phyloP scores from a whole-genome alignment of 2,797 vertebrate genomes.

The Pagetopsis macropterus region DNA sequence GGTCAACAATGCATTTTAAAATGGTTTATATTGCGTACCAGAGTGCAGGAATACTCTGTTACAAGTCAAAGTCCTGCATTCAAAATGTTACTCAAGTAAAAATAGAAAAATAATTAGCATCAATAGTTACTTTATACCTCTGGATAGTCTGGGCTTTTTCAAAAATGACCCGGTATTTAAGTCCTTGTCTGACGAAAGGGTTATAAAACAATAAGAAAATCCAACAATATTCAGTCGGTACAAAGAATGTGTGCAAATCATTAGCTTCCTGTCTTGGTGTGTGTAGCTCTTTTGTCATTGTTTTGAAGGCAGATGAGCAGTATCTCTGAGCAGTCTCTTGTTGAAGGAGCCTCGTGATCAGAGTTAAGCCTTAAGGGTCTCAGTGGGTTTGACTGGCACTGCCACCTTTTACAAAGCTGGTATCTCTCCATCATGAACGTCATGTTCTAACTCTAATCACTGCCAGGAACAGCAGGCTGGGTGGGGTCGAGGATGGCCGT shows the following conservation, averaged over 20 bases:
- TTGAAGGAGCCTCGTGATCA: too few species aligned
- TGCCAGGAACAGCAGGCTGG: conserved; percentile 45
- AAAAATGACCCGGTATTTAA: not conserved
- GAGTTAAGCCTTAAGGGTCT: not conserved
- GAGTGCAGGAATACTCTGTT: too few species aligned
- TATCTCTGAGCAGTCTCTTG: too few species aligned
- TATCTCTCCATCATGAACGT: conserved; percentile 15
- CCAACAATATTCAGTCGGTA: not conserved
- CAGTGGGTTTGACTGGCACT: not conserved
- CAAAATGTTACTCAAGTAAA: too few species aligned
- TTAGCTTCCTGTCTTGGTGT: not conserved
- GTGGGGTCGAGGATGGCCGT: conserved; percentile 27
- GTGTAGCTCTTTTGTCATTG: too few species aligned
- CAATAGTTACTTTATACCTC: too few species aligned
- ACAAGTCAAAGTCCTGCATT: too few species aligned
- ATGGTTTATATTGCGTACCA: too few species aligned
- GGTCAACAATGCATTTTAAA: too few species aligned
- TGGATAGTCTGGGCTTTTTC: not conserved
- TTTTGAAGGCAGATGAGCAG: too few species aligned
- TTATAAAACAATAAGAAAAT: not conserved
- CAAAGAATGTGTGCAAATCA: not conserved
- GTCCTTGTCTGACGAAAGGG: not conserved
- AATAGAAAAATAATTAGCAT: too few species aligned
- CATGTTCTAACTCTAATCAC: conserved; percentile 11
- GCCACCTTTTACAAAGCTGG: not conserved